These are phyloP conservation scores for Nematopogon swammerdamellus DNA, from an alignment of 2,888 invertebrate species.

Conservation along the genomic window DNA sequence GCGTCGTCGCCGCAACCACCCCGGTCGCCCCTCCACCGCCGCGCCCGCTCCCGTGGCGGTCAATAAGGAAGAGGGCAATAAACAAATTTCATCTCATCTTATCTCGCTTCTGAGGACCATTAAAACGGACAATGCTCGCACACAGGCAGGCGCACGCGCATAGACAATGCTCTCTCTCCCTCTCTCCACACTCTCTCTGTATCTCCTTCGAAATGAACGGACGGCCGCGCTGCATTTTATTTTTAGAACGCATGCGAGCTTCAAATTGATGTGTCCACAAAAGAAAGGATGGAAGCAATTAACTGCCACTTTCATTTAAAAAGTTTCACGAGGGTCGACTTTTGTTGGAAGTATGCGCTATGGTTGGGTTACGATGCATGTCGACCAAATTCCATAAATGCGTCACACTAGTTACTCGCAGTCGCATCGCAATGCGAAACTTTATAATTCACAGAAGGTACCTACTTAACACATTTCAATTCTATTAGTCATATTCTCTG, in stretches of 20 bases:
- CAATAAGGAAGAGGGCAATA: conserved; percentile 57
- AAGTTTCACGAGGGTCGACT: conserved; percentile 11
- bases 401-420: too few relatives aligned
- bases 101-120: conserved; percentile 42
- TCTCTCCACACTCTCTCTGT: too few relatives aligned
- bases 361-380: too few relatives aligned
- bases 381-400: too few relatives aligned
- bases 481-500: too few relatives aligned
- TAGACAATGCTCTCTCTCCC: background rate
- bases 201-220: background rate
- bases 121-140: conserved; percentile 54
- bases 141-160: conserved; percentile 9
- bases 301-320: conserved; percentile 39
- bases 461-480: too few relatives aligned
- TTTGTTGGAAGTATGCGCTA: too few relatives aligned
- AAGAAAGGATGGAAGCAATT: conserved; percentile 51
- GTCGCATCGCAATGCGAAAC: too few relatives aligned
- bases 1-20: too few relatives aligned
- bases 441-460: too few relatives aligned
- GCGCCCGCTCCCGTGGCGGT: conserved; percentile 38
- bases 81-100: conserved; percentile 55
- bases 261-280: conserved; percentile 51
- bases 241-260: conserved; percentile 32
- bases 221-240: background rate
- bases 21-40: too few relatives aligned